Evolutionary conservation across 2,888 invertebrate genomes (phyloP).

Genomic region (Griposia aprilina): DNA sequence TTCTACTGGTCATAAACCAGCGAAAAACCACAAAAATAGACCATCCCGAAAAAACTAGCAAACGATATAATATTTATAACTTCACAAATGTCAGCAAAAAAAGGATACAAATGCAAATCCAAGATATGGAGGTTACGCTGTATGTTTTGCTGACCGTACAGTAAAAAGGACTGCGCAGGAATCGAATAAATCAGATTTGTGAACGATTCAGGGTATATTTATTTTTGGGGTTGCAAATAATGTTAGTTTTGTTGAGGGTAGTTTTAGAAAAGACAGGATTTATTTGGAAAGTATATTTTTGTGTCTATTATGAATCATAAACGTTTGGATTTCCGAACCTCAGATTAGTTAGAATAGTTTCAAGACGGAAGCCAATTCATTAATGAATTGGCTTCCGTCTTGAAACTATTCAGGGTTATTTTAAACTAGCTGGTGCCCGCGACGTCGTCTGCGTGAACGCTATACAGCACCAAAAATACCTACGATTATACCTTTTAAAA

Average conservation of each 20-base stretch:
- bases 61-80: constrained; percentile 63
- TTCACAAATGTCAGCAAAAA: constrained; percentile 63
- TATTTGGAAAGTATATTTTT: constrained; percentile 2
- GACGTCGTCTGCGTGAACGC: too few relatives aligned
- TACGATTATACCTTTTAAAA: too few relatives aligned
- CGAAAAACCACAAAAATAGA: not conserved
- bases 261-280: constrained; percentile 23
- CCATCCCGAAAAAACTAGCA: constrained; percentile 38
- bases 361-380: too few relatives aligned
- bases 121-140: constrained; percentile 57
- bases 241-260: constrained; percentile 29
- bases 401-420: not conserved
- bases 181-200: constrained; percentile 64
- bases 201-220: constrained; percentile 55
- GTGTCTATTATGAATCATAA: not conserved
- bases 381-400: not conserved
- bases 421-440: too few relatives aligned
- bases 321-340: not conserved
- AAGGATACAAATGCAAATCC: constrained; percentile 68
- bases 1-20: not conserved
- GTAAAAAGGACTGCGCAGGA: constrained; percentile 64
- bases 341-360: too few relatives aligned
- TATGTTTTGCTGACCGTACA: constrained; percentile 68
- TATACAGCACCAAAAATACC: too few relatives aligned
- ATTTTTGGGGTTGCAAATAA: constrained; percentile 52